Base-by-base conservation (phyloP, 2,113 vertebrate species). In the Antechinus stuartii region DNA sequence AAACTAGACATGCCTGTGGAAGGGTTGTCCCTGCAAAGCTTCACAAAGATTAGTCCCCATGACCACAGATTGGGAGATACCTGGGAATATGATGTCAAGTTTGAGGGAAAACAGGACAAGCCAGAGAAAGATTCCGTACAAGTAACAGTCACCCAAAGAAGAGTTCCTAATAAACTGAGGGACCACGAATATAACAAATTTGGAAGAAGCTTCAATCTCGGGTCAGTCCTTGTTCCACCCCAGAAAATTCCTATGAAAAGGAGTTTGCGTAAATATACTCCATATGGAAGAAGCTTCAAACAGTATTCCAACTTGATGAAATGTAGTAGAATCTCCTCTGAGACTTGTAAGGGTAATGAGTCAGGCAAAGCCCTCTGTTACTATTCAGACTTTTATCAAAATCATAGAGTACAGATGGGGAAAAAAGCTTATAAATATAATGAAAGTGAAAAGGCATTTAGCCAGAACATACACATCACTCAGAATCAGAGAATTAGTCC, bases 371-470 rank as follows among this genome's bases (percentile, higher is more conserved):
- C 98, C 94, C 98, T 98, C 89, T 96, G 94, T 52, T 98, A 98
- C 93, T 97, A 97, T 84, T 97, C 97, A 19, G 97, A 97, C 76
- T 97, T 97, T 91, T 95, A 97, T 91, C 97, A 98, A 95, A 96
- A 98, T 89, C 97, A 97, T 95, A 96, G 97, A 93, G 97, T 97
- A 84, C 98, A 98, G 49, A 98, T 96, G 0, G 97, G 97, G 52
- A 98, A 98, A 94, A 98, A 97, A 47, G 97, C 98, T n/a, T 98
- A 97, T 90, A 97, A 98, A 93, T 98, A 97, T 89, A 97, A 92
- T 6, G 96, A 98, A 27, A 97, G 96, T 96, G 97, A 97, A 30
- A 98, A 98, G 90, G 96, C 96, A 90, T 98, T 98, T 95, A 94
- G 98, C 55, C 97, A 98, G 22, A 98, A 98, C 35, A 97, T 96